Evolutionary conservation across 2,888 invertebrate genomes (phyloP).

Genomic region (Torymus aiolomorphi): DNA sequence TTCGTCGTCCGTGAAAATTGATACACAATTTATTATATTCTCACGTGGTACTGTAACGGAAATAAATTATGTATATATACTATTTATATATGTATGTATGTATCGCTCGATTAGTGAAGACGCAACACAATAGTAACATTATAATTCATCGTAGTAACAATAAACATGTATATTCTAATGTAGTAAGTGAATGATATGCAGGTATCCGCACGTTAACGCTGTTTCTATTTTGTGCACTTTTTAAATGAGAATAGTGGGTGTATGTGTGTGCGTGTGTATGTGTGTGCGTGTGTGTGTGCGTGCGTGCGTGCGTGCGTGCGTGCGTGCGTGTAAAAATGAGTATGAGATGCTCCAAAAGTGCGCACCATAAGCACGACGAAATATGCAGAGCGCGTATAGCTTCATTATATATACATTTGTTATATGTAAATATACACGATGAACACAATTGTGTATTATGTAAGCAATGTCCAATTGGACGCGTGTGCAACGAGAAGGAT

Average conservation of each 20-base stretch:
- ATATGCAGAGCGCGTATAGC: conserved; percentile 4
- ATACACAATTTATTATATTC: too few relatives aligned
- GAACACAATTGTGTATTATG: too few relatives aligned
- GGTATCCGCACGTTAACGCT: neutral
- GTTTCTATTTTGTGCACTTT: neutral
- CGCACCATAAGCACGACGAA: neutral
- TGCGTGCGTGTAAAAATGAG: too few relatives aligned
- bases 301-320: too few relatives aligned
- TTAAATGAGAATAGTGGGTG: neutral
- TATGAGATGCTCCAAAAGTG: too few relatives aligned
- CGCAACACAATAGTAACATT: conserved; percentile 50
- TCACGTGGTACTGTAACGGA: conserved; percentile 30
- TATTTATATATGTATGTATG: too few relatives aligned
- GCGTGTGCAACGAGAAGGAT: conserved; percentile 14
- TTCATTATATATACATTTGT: conserved; percentile 20
- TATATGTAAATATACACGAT: conserved; percentile 20
- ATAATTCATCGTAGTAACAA: conserved; percentile 35
- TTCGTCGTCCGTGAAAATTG: neutral
- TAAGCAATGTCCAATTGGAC: too few relatives aligned
- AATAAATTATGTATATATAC: conserved; percentile 35
- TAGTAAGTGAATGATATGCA: conserved; percentile 33
- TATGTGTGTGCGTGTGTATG: too few relatives aligned
- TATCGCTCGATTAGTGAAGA: conserved; percentile 41
- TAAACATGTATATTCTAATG: conserved; percentile 26
- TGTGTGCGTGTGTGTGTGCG: too few relatives aligned